These are phyloP conservation scores for Bursaphelenchus mucronatus DNA, from an alignment of 1,140 invertebrate species.

Conservation along the genomic window DNA sequence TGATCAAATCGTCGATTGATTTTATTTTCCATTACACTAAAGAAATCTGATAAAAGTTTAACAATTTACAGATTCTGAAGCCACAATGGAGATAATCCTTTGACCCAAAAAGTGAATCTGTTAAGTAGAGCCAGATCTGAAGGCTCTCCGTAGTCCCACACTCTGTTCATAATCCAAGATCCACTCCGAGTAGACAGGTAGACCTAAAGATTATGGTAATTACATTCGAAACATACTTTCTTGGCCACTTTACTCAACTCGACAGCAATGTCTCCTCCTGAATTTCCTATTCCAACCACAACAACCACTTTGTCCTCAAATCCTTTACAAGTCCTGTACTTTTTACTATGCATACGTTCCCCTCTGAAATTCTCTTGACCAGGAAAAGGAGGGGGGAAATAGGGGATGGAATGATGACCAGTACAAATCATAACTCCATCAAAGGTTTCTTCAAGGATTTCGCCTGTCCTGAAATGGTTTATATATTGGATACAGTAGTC, in stretches of 20 bases:
- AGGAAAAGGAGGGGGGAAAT: conserved; percentile 52
- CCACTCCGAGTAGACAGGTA: conserved; percentile 61
- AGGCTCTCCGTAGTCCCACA: conserved; percentile 60
- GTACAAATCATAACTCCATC: conserved; percentile 59
- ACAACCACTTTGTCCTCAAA: conserved; percentile 62
- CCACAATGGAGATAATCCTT: conserved; percentile 53
- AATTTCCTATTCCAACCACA: conserved; percentile 65
- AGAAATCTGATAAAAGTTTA: conserved; percentile 51
- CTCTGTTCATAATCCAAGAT: conserved; percentile 62
- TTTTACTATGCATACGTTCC: conserved; percentile 62
- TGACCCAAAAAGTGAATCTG: conserved; percentile 55
- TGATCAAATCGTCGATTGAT: conserved; percentile 63
- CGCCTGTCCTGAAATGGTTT: conserved; percentile 27
- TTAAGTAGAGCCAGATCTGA: conserved; percentile 56
- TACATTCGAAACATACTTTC: conserved; percentile 53
- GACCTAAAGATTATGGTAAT: conserved; percentile 47
- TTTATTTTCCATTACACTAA: conserved; percentile 35
- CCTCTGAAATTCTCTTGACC: conserved; percentile 62
- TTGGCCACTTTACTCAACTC: conserved; percentile 62
- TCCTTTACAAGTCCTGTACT: conserved; percentile 57
- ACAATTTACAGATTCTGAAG: conserved; percentile 60
- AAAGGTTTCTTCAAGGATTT: conserved; percentile 53
- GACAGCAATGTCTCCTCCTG: conserved; percentile 65
- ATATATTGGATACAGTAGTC: background rate
- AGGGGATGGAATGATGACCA: conserved; percentile 59